Evolutionary conservation across 1,140 invertebrate species (phyloP).

Genomic region (Dysdera silvatica): DNA sequence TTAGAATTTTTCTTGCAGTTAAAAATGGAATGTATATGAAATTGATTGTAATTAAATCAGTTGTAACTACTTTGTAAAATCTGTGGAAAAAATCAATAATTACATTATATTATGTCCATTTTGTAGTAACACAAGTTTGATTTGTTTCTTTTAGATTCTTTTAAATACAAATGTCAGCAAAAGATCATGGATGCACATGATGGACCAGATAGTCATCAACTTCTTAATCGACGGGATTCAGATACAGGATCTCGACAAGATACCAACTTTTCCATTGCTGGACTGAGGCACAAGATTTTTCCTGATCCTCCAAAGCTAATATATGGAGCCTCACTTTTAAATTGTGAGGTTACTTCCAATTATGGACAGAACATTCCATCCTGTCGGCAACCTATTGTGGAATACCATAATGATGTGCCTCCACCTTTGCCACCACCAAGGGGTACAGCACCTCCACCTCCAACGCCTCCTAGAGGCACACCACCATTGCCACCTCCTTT

Average conservation of each 20-base stretch:
- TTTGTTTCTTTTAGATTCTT: constrained; percentile 5
- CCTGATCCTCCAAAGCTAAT: constrained; percentile 29
- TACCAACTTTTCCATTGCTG: constrained; percentile 49
- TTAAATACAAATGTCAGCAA: constrained; percentile 22
- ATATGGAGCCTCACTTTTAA: constrained; percentile 13
- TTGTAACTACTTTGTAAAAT: no score
- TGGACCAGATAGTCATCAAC: background rate
- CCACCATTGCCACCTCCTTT: constrained; percentile 32
- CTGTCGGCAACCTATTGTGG: constrained; percentile 53
- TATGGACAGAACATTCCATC: constrained; percentile 51
- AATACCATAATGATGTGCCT: constrained; percentile 42
- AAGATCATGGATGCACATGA: constrained; percentile 15
- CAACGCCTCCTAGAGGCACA: constrained; percentile 33
- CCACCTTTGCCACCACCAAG: constrained; percentile 41
- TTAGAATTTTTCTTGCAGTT: no score
- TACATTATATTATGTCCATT: no score
- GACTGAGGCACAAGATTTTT: constrained; percentile 20
- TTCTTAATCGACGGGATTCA: constrained; percentile 3
- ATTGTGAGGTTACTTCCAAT: constrained; percentile 33
- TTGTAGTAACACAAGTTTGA: background rate
- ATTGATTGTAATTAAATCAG: no score
- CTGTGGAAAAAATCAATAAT: no score
- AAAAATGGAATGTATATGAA: no score
- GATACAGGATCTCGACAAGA: constrained; percentile 48
- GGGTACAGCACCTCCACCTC: constrained; percentile 32